phyloP scores from a whole-genome alignment of 2,888 invertebrate species.

The Neocrepidodera transversa region DNA sequence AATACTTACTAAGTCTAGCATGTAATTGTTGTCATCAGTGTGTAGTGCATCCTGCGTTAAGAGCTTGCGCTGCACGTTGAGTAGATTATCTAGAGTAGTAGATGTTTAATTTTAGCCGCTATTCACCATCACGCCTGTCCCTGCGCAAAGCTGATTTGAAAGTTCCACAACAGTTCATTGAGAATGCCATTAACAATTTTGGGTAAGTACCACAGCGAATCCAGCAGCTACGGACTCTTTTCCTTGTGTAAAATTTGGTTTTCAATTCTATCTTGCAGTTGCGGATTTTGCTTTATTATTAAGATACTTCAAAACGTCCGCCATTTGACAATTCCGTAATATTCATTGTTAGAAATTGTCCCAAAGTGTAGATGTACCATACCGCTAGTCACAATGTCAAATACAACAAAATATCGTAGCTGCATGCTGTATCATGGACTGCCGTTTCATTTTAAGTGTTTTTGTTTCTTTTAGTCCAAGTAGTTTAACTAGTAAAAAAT shows the following conservation, averaged over 20 bases:
- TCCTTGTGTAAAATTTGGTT: too few relatives aligned
- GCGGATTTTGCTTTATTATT: too few relatives aligned
- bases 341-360: too few relatives aligned
- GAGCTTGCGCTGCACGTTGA: slow-evolving; percentile 46
- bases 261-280: too few relatives aligned
- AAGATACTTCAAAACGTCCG: too few relatives aligned
- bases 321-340: too few relatives aligned
- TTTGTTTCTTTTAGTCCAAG: slow-evolving; percentile 69
- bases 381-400: too few relatives aligned
- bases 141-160: slow-evolving; percentile 83
- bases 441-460: slow-evolving; percentile 20
- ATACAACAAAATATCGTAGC: too few relatives aligned
- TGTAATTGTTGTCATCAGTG: slow-evolving; percentile 9
- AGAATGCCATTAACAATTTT: slow-evolving; percentile 74
- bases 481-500: slow-evolving; percentile 84
- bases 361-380: too few relatives aligned
- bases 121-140: slow-evolving; percentile 83
- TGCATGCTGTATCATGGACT: slow-evolving; percentile 21
- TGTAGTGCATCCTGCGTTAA: slow-evolving; percentile 34
- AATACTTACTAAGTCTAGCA: slow-evolving; percentile 1
- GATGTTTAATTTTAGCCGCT: slow-evolving; percentile 72
- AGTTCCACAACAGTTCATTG: slow-evolving; percentile 79
- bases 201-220: slow-evolving; percentile 66
- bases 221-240: neutral
- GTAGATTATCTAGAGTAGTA: slow-evolving; percentile 43